Conservation (phyloP, 2,888 invertebrate genomes). For the Drosophila suboccidentalis region DNA sequence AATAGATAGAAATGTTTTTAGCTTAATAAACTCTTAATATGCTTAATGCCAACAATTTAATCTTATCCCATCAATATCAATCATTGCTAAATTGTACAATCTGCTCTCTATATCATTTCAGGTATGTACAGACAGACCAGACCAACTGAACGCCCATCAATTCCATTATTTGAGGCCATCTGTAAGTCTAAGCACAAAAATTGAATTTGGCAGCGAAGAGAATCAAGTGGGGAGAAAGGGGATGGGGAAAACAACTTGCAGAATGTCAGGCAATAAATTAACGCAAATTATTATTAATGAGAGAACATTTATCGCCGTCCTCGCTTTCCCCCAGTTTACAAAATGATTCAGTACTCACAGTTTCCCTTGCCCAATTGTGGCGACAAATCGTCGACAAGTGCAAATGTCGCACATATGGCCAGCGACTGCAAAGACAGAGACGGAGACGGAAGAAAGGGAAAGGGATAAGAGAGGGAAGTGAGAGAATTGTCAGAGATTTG, state of each 20-base stretch:
- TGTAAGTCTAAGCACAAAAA: constrained; percentile 53
- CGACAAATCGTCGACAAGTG: constrained; percentile 78
- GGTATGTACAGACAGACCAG: constrained; percentile 57
- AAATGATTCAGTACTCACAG: constrained; percentile 23
- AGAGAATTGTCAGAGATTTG: constrained; percentile 27
- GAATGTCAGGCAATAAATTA: constrained; percentile 73
- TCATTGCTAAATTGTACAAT: constrained; percentile 42
- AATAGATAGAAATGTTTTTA: background rate
- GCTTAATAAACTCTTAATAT: background rate
- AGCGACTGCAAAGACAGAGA: background rate
- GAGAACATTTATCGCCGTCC: constrained; percentile 73
- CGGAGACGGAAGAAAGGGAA: no score
- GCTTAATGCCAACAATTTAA: background rate
- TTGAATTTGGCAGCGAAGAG: constrained; percentile 52
- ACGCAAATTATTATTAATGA: constrained; percentile 81
- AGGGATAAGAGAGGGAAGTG: background rate
- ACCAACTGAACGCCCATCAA: constrained; percentile 44
- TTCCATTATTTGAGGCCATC: constrained; percentile 60
- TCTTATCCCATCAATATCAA: constrained; percentile 22
- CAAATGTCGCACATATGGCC: constrained; percentile 62
- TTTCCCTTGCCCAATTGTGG: constrained; percentile 50
- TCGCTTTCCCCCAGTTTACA: constrained; percentile 5
- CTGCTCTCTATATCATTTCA: constrained; percentile 54
- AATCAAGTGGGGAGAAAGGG: constrained; percentile 12
- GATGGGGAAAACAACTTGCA: constrained; percentile 38